These are phyloP conservation scores for Ormyrus thymus DNA, from an alignment of 2,888 invertebrate species.

Conservation along the genomic window DNA sequence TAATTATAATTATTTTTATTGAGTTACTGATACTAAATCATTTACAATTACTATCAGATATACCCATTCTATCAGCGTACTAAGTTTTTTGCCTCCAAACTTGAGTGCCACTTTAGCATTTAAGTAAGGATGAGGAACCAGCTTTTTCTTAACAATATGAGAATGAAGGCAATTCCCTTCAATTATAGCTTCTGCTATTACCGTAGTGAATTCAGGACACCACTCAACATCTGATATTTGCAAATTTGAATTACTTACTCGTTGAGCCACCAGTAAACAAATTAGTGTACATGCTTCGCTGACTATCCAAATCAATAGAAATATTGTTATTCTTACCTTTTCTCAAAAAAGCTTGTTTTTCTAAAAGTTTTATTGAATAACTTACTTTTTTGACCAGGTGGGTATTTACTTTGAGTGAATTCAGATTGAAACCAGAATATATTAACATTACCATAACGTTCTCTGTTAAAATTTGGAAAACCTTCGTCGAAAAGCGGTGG, in stretches of 20 bases:
- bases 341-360: background rate
- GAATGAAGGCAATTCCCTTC: slow-evolving; percentile 79
- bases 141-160: slow-evolving; percentile 64
- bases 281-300: slow-evolving; percentile 81
- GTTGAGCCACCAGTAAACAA: slow-evolving; percentile 77
- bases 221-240: slow-evolving; percentile 61
- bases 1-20: background rate
- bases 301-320: slow-evolving; percentile 64
- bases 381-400: slow-evolving; percentile 71
- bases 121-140: slow-evolving; percentile 69
- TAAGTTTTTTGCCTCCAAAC: slow-evolving; percentile 68
- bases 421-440: slow-evolving; percentile 78
- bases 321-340: background rate
- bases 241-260: slow-evolving; percentile 62
- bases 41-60: background rate
- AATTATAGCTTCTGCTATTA: slow-evolving; percentile 78
- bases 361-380: background rate
- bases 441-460: slow-evolving; percentile 47
- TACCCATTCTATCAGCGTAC: slow-evolving; percentile 72
- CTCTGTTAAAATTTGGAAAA: slow-evolving; percentile 66
- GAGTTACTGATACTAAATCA: too few species aligned
- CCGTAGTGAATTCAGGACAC: slow-evolving; percentile 72
- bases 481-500: slow-evolving; percentile 63
- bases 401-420: slow-evolving; percentile 80
- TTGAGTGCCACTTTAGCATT: slow-evolving; percentile 72